phyloP scores from a whole-genome alignment of 2,797 vertebrate genomes.

The Sarcoramphus papa region DNA sequence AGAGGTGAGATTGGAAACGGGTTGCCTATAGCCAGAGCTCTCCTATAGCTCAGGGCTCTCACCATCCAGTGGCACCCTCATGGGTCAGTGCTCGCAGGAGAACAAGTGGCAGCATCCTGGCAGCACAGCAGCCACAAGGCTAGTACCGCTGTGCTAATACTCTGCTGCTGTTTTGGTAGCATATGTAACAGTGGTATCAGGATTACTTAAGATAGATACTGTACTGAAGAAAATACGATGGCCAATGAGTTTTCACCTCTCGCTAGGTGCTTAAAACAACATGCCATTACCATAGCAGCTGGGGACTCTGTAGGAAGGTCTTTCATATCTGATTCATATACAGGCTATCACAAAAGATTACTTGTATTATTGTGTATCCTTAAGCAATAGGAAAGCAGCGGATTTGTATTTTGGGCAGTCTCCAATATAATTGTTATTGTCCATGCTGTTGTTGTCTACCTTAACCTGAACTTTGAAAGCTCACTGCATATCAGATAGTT shows the following conservation, averaged over 20 bases:
- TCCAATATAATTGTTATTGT: neutral
- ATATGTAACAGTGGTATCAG: neutral
- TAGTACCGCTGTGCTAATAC: neutral
- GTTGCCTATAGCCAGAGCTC: neutral
- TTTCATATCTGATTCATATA: neutral
- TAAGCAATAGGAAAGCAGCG: neutral
- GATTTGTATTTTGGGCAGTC: neutral
- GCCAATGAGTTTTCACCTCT: neutral
- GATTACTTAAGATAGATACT: neutral
- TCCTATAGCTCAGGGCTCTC: neutral
- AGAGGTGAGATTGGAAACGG: neutral
- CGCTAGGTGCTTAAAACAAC: neutral
- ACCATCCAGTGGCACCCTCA: rapidly evolving
- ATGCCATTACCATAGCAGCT: neutral
- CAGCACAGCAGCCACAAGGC: neutral
- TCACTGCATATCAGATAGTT: neutral
- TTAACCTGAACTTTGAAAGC: neutral
- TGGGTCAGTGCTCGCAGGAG: neutral
- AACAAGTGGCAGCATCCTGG: neutral
- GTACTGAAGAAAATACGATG: neutral
- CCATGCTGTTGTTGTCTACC: neutral
- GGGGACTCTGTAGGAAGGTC: neutral
- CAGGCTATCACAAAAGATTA: neutral
- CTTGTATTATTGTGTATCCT: neutral
- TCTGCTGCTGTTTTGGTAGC: neutral